Conservation (phyloP, 2,113 vertebrate genomes). For the Menura novaehollandiae region DNA sequence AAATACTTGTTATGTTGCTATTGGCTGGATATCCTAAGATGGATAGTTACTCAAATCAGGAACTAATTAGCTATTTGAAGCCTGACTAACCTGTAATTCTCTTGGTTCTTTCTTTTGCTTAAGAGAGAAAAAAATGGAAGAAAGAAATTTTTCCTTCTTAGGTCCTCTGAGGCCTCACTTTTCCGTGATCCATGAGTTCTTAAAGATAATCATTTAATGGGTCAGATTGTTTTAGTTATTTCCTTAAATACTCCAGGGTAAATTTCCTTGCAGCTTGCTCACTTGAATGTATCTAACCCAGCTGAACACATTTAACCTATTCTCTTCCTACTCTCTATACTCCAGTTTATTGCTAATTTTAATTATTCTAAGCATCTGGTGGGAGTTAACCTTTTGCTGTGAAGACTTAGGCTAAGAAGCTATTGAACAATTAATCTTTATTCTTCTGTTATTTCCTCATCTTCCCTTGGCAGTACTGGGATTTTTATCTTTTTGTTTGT, state of each 20-base stretch:
- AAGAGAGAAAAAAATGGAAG: neutral
- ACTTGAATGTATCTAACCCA: neutral
- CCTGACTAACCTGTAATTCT: neutral
- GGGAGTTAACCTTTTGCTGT: slow-evolving; percentile 8
- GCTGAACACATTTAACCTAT: slow-evolving; percentile 21
- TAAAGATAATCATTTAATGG: neutral
- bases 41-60: neutral
- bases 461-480: neutral
- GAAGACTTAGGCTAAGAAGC: neutral
- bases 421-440: neutral
- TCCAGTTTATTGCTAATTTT: neutral
- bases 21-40: neutral
- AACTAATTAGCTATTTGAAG: neutral
- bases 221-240: slow-evolving; percentile 34
- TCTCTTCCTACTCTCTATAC: neutral
- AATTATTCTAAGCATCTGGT: neutral
- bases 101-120: neutral
- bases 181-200: neutral
- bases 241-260: slow-evolving; percentile 27
- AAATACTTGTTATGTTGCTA: neutral
- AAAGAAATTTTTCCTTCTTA: neutral
- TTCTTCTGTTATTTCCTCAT: neutral
- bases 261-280: slow-evolving; percentile 16
- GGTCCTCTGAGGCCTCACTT: slow-evolving; percentile 6
- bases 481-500: neutral